These are phyloP conservation scores for Erebia ligea DNA, from an alignment of 2,888 invertebrate species.

Conservation along the genomic window DNA sequence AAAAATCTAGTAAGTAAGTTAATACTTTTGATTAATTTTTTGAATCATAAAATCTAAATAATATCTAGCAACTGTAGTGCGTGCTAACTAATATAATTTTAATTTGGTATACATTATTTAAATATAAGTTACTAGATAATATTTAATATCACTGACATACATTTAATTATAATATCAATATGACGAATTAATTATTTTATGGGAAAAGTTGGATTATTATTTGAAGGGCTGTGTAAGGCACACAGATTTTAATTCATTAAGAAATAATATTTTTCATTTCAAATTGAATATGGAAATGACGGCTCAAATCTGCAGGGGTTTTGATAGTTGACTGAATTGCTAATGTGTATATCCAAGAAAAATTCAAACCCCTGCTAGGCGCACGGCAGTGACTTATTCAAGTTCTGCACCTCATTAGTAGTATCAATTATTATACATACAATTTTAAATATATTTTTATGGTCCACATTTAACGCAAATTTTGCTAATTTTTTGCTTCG, in stretches of 20 bases:
- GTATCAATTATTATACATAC: not conserved
- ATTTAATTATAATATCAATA: conserved; percentile 19
- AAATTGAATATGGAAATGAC: conserved; percentile 7
- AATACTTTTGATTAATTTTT: not conserved
- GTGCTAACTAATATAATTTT: conserved; percentile 14
- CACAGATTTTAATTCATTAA: conserved; percentile 25
- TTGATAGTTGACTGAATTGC: not conserved
- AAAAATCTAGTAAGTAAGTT: not conserved
- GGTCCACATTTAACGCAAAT: not conserved
- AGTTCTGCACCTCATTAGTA: not conserved
- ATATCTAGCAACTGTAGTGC: conserved; percentile 4
- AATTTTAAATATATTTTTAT: not conserved
- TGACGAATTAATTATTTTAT: conserved; percentile 7
- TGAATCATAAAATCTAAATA: not conserved
- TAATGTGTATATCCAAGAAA: no score
- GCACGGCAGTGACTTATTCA: not conserved
- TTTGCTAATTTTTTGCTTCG: not conserved
- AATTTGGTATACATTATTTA: conserved; percentile 12
- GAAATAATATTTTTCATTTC: not conserved
- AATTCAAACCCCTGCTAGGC: not conserved
- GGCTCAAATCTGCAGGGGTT: not conserved
- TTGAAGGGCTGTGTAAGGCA: conserved; percentile 36
- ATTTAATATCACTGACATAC: conserved; percentile 32
- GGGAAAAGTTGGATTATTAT: not conserved
- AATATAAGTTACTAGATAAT: conserved; percentile 24